These are phyloP conservation scores for Drosophila pruinosa DNA, from an alignment of 1,140 invertebrate species.

Conservation along the genomic window DNA sequence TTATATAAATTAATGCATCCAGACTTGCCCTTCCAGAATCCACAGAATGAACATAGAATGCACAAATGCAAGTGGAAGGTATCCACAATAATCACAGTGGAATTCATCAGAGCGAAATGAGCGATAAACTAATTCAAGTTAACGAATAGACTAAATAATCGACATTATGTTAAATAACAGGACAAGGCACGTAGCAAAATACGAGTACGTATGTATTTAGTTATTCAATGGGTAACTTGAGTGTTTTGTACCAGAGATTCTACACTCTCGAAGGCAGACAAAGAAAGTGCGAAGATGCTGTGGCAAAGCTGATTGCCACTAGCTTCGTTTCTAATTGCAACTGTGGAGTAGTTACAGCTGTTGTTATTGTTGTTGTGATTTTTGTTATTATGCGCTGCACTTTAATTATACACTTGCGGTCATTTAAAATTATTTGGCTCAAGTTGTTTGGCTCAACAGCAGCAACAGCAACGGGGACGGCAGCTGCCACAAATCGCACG, in stretches of 20 bases:
- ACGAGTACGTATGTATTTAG: no score
- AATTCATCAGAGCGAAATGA: no score
- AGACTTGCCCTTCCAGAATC: no score
- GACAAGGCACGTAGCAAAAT: no score
- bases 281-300: constrained; percentile 6
- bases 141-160: no score
- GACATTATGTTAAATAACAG: no score
- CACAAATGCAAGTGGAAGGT: no score
- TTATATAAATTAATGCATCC: no score
- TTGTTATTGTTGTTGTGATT: constrained; percentile 51
- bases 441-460: constrained; percentile 42
- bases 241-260: neutral
- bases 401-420: constrained; percentile 80
- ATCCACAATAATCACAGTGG: no score
- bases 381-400: constrained; percentile 72
- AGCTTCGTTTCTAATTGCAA: constrained; percentile 60
- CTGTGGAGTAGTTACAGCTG: constrained; percentile 13
- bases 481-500: constrained; percentile 56
- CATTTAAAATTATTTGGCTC: constrained; percentile 77
- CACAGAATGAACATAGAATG: no score
- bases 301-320: constrained; percentile 55
- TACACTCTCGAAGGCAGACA: neutral
- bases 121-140: no score
- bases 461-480: constrained; percentile 11
- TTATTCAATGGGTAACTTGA: neutral